A percentile compares a stretch with the other conserved stretches of the same genome.
These are phyloP conservation scores for Zeugodacus cucurbitae DNA, from an alignment of 1,140 invertebrate genomes.

Conservation along the genomic window DNA sequence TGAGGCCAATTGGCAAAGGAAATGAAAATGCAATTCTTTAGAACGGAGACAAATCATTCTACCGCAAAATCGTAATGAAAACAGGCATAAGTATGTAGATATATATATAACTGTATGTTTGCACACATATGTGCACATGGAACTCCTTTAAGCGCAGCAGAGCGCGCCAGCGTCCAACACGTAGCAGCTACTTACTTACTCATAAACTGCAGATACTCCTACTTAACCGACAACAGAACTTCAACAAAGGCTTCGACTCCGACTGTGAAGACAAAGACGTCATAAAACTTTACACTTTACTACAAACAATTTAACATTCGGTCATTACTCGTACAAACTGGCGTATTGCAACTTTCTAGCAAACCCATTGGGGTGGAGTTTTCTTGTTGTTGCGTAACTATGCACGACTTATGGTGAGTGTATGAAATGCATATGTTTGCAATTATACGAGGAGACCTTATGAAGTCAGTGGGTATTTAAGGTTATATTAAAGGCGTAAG, in stretches of 20 bases:
- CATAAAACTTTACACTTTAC: slow-evolving; percentile 22
- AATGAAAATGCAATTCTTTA: slow-evolving; percentile 3
- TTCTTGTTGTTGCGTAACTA: neutral
- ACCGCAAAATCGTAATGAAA: neutral
- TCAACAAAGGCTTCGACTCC: neutral
- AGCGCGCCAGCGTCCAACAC: neutral
- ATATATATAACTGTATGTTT: neutral
- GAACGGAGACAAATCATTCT: neutral
- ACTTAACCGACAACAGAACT: neutral
- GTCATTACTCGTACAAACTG: neutral
- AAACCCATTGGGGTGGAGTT: neutral
- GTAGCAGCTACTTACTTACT: neutral
- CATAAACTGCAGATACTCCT: neutral
- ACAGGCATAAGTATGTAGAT: neutral
- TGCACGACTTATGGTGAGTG: neutral
- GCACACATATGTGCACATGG: neutral
- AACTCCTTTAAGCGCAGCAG: neutral
- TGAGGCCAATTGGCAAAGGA: slow-evolving; percentile 18
- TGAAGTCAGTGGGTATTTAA: no score
- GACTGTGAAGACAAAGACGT: neutral
- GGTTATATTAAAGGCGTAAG: no score
- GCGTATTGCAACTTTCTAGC: neutral
- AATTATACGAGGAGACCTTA: neutral
- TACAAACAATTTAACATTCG: slow-evolving; percentile 16
- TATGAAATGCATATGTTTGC: neutral